Evolutionary conservation across 2,888 invertebrate genomes (phyloP), one percentile per base, ranked within the genome.

Genomic region (Malacosoma neustria): DNA sequence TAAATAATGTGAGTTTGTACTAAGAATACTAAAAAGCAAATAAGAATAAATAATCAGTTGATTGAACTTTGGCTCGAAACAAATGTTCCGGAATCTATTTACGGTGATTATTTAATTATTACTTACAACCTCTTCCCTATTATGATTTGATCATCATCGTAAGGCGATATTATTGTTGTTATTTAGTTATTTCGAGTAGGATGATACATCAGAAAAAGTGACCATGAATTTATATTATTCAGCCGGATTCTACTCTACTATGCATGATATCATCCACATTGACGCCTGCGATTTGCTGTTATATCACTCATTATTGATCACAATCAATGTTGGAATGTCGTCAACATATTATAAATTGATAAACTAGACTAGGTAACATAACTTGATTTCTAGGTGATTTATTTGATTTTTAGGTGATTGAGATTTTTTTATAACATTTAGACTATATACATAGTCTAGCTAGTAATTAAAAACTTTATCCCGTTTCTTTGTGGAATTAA

Each of bases 211-310:
- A 71, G 72, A 82, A 84, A 80, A 82, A 77, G 77, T 77, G 81
- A 43, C 84, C 80, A 61, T 81, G 82, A 61, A 61, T 54, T n/a
- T 70, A 53, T 67, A 66, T 67, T 66, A 70, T 57, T 59, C 72
- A 76, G 72, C 80, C 84, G 82, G 82, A 81, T 84, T 76, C 74
- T 64, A 67, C 57, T 56, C 57, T 60, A 60, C 55, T 59, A 47
- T 56, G 54, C 46, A 79, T 82, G 74, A 82, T 68, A 73, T 84
- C 82, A 82, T 68, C 29, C 55, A 48, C 9, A 45, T 59, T 70
- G 72, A 77, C 72, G 72, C 73, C 42, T 62, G 41, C 49, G 56
- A 61, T 64, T 55, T 69, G 54, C 71, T 66, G 71, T 73, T 72
- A 68, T 39, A 35, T 39, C 45, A 35, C 41, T 47, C 39, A 36